A percentile compares a stretch with the other conserved stretches of the same genome.
These are phyloP conservation scores for Saguinus imperator DNA, from an alignment of 2,113 vertebrate genomes.

Conservation along the genomic window DNA sequence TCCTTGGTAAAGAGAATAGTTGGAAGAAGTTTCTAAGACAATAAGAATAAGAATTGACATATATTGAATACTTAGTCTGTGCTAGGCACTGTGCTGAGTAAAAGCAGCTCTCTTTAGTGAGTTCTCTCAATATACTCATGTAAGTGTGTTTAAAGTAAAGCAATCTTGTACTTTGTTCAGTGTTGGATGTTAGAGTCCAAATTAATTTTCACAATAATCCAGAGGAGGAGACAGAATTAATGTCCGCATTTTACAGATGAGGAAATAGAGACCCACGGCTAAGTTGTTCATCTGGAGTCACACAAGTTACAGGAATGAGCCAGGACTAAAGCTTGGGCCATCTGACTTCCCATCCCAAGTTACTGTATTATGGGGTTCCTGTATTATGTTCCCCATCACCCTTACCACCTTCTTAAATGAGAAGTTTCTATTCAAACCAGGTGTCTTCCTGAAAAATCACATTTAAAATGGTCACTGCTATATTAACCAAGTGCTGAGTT, in stretches of 20 bases:
- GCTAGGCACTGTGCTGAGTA: background rate
- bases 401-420: background rate
- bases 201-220: background rate
- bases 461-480: background rate
- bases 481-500: background rate
- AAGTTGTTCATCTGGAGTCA: background rate
- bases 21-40: background rate
- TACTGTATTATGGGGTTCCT: background rate
- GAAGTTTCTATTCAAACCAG: background rate
- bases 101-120: background rate
- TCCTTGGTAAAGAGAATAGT: background rate
- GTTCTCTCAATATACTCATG: background rate
- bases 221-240: background rate
- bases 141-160: background rate
- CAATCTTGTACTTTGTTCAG: background rate
- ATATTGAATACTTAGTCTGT: background rate
- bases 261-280: background rate
- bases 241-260: background rate
- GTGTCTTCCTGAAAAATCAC: slow-evolving; percentile 13
- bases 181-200: background rate
- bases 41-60: background rate
- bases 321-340: background rate
- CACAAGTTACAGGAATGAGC: background rate
- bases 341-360: background rate
- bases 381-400: background rate